These are phyloP conservation scores for Colostygia pectinataria DNA, from an alignment of 2,888 invertebrate genomes.

Conservation along the genomic window DNA sequence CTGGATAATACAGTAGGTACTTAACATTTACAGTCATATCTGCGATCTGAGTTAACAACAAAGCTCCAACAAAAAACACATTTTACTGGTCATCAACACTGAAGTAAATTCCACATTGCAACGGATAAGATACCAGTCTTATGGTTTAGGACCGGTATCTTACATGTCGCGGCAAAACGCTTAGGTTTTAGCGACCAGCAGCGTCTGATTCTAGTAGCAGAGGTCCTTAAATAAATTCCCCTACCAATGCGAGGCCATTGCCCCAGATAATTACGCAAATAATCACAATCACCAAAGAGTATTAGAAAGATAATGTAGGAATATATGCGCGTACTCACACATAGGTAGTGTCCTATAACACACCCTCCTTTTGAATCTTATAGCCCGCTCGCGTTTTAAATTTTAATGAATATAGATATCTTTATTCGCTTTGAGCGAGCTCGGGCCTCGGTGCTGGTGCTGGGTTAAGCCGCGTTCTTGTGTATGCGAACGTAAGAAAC, in stretches of 20 bases:
- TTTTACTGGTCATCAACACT: too few relatives aligned
- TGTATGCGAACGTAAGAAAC: constrained; percentile 16
- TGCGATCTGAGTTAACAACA: too few relatives aligned
- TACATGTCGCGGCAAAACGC: too few relatives aligned
- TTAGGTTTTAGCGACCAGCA: too few relatives aligned
- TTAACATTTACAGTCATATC: too few relatives aligned
- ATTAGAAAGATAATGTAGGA: constrained; percentile 25
- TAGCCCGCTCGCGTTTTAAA: constrained; percentile 75
- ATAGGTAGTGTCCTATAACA: constrained; percentile 31
- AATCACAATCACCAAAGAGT: constrained; percentile 23
- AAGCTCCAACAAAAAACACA: too few relatives aligned
- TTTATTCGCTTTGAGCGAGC: constrained; percentile 72
- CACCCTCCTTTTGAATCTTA: constrained; percentile 69
- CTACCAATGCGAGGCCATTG: constrained; percentile 2
- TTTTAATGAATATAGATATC: constrained; percentile 80
- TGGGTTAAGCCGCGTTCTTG: constrained; percentile 44
- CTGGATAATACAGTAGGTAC: too few relatives aligned
- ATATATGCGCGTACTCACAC: constrained; percentile 18
- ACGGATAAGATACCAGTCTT: too few relatives aligned
- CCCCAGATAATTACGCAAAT: constrained; percentile 13
- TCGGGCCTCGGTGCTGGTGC: constrained; percentile 44
- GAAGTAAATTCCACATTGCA: too few relatives aligned
- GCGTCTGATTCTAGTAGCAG: too few relatives aligned
- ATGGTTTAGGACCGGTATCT: too few relatives aligned
- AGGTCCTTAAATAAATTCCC: neutral